Evolutionary conservation across 2,113 vertebrate species (phyloP), one percentile per base, ranked within the genome.

Genomic region (Podiceps cristatus): DNA sequence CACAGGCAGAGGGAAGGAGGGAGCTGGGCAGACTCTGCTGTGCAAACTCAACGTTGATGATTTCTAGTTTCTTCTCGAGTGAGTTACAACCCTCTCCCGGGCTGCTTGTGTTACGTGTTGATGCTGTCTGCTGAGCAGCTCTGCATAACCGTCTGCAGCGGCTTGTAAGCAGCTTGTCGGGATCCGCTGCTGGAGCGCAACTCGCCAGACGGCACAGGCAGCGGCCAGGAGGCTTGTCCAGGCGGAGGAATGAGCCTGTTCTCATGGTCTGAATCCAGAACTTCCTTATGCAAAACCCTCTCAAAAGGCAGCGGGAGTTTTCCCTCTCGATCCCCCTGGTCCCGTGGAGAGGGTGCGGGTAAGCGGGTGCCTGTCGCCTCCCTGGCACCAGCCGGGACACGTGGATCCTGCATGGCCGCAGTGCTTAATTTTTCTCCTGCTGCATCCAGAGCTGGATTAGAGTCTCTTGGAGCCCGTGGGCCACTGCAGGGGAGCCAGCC

Each of bases 161-260:
- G 29, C 23, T 44, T 5, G 44, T 18, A 13, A 63, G 83, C 67
- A 25, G 87, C 85, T 52, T n/a, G 58, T 76, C 35, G 24, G 94
- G 74, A 90, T 76, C 44, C 2, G 42, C 0, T 24, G 82, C 90
- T 24, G 13, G 49, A 80, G 69, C 2, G 4, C 1, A 29, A 22
- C 47, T 27, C 2, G 0, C 40, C 3, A 4, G 27, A 10, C 3
- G 11, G 49, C 0, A 1, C 37, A 4, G 73, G 56, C 80, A 19
- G 81, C 2, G 8, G 31, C 49, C 0, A 1, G 76, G 60, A 4
- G 42, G 88, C 72, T 53, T 19, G 64, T 37, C 52, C 59, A 12
- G 76, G 56, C 2, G 0, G 24, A 31, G 68, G 50, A 28, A 29
- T 8, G 13, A 33, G 62, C 8, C 71, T 23, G 10, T n/a, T 28